These are phyloP conservation scores for Virgularia gustaviana DNA, from an alignment of 92 coral and sea anemone genomes.

Conservation along the genomic window DNA sequence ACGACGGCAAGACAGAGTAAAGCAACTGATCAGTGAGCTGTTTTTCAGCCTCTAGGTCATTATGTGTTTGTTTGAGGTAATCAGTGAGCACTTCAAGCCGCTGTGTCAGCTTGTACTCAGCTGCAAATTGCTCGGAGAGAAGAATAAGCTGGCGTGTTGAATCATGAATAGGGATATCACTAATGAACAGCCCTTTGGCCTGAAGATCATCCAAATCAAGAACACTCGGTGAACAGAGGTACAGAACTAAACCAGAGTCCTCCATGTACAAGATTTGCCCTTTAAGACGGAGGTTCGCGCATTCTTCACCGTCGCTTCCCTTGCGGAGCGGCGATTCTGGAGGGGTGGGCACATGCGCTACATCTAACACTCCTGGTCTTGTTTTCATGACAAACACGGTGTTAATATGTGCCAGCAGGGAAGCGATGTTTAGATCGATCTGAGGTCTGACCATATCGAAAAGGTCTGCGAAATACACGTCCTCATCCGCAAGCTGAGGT, in stretches of 20 bases:
- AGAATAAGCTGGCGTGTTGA: slow-evolving; percentile 76
- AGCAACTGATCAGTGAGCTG: slow-evolving; percentile 78
- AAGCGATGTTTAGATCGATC: slow-evolving; percentile 52
- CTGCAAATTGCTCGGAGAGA: slow-evolving; percentile 81
- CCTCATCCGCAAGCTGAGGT: slow-evolving; percentile 38
- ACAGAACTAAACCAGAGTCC: slow-evolving; percentile 65
- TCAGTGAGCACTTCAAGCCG: slow-evolving; percentile 78
- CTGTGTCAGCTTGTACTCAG: slow-evolving; percentile 73
- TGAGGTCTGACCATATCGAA: slow-evolving; percentile 77
- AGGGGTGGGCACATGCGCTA: neutral
- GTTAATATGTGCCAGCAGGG: slow-evolving; percentile 75
- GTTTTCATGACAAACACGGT: slow-evolving; percentile 82
- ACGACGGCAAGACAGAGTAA: slow-evolving; percentile 78
- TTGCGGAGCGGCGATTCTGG: slow-evolving; percentile 5
- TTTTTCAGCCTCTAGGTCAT: slow-evolving; percentile 76
- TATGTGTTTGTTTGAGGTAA: slow-evolving; percentile 74
- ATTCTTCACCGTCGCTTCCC: slow-evolving; percentile 30
- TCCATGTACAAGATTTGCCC: slow-evolving; percentile 77
- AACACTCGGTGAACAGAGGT: slow-evolving; percentile 87
- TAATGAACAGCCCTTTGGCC: slow-evolving; percentile 67
- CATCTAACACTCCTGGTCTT: slow-evolving; percentile 47
- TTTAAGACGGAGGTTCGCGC: slow-evolving; percentile 26
- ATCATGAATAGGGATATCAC: slow-evolving; percentile 85
- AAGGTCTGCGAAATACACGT: slow-evolving; percentile 56
- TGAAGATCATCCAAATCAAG: slow-evolving; percentile 72